phyloP scores from a whole-genome alignment of 2,113 vertebrate genomes.

The Megaceryle maxima region DNA sequence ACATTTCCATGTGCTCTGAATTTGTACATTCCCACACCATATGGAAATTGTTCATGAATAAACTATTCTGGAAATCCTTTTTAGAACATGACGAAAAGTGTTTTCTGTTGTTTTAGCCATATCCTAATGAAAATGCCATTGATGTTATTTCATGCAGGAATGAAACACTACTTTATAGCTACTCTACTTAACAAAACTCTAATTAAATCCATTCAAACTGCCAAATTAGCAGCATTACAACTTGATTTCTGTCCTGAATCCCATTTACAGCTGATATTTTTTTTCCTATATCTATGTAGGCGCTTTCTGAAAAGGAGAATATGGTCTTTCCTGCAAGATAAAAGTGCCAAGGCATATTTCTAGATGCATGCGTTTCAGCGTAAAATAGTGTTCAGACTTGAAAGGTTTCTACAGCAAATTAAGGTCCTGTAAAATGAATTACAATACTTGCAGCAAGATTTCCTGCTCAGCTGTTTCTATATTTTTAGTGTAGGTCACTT shows the following conservation, averaged over 20 bases:
- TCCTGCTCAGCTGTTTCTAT: neutral
- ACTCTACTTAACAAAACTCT: neutral
- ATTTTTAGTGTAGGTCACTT: neutral
- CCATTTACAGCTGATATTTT: neutral
- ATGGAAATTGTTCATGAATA: neutral
- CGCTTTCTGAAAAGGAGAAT: neutral
- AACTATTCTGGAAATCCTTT: neutral
- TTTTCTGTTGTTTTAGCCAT: neutral
- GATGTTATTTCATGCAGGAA: neutral
- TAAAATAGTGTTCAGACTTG: neutral
- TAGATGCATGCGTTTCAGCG: neutral
- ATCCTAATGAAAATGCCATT: neutral
- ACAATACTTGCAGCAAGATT: neutral
- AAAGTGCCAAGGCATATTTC: neutral
- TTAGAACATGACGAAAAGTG: neutral
- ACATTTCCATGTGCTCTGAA: accelerated
- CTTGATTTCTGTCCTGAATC: neutral
- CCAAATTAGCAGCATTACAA: neutral
- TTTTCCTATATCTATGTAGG: neutral
- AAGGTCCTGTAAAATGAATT: neutral
- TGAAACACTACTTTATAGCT: neutral
- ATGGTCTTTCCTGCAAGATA: neutral
- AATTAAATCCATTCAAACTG: neutral
- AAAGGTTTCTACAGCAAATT: neutral
- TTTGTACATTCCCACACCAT: neutral